phyloP scores from a whole-genome alignment of 2,797 vertebrate genomes.

The Coracias cyanogaster region DNA sequence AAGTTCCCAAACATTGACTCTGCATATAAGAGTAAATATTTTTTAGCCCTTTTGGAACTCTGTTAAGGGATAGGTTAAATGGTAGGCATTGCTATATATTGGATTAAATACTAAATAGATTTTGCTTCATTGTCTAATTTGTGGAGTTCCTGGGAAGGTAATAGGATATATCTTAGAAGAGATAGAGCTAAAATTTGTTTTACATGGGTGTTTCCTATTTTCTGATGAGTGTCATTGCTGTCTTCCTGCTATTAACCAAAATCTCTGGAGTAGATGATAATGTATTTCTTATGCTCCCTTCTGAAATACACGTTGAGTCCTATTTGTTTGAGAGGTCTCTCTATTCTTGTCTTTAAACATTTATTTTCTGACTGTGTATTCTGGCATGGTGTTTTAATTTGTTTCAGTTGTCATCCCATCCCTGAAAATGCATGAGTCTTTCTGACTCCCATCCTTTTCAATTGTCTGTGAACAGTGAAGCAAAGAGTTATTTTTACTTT shows the following conservation, averaged over 20 bases:
- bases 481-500: not conserved
- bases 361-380: not conserved
- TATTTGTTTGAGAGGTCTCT: not conserved
- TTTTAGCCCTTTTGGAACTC: not conserved
- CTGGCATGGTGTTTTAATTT: not conserved
- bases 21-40: not conserved
- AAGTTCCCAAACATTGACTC: not conserved
- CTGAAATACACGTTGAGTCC: not conserved
- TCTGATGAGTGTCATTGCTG: not conserved
- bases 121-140: not conserved
- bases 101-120: not conserved
- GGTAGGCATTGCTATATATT: not conserved
- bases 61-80: not conserved
- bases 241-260: not conserved
- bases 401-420: not conserved
- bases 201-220: not conserved
- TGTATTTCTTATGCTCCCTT: not conserved
- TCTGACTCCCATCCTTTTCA: not conserved
- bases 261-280: not conserved
- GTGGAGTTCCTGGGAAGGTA: not conserved
- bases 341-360: not conserved
- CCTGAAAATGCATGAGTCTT: not conserved
- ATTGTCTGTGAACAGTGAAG: constrained; percentile 11
- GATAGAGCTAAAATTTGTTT: not conserved
- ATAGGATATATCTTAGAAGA: not conserved